Evolutionary conservation across 2,888 invertebrate species (phyloP), one percentile per base, ranked within the genome.

Genomic region (Syrphus vitripennis): DNA sequence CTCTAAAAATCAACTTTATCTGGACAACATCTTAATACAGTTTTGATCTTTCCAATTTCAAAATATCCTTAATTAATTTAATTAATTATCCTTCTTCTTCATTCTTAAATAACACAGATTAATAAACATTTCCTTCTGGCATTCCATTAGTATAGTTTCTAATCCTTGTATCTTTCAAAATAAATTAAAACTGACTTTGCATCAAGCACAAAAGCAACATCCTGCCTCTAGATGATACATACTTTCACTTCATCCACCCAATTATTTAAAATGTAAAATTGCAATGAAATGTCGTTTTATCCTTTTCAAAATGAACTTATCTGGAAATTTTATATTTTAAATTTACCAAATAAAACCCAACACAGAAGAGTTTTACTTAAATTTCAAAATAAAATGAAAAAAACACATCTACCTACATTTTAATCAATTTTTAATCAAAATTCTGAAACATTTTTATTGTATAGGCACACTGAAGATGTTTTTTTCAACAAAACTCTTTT

Each of bases 361-460:
- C 24, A 40, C 37, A 34, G 29, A 3, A 61, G 10, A 53, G 12
- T 48, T 53, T 6, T 29, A 3, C 12, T 24, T 24, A 7, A 26
- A 26, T 26, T 61, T 26, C 9, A 16, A 29, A n/a, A 26, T 31
- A 63, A 71, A 55, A 75, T 37, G 48, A 80, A 69, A 12, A 61
- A 48, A 55, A n/a, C n/a, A n/a, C n/a, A n/a, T n/a, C n/a, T n/a
- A n/a, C n/a, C n/a, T n/a, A n/a, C n/a, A n/a, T 69, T 81, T 81
- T 80, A 81, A 81, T 84, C 76, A 81, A 84, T 81, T 84, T 81
- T 81, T 84, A 84, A 84, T 84, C 84, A 84, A 76, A 84, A 6
- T 6, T 29, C 16, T 29, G 2, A 12, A 14, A 40, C 14, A 16
- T 14, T 1, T 6, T n/a, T n/a, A n/a, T 9, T 9, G 0, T 10